Evolutionary conservation across 2,113 vertebrate species (phyloP), one percentile per base, ranked within the genome.

Genomic region (Macquaria ambigua): DNA sequence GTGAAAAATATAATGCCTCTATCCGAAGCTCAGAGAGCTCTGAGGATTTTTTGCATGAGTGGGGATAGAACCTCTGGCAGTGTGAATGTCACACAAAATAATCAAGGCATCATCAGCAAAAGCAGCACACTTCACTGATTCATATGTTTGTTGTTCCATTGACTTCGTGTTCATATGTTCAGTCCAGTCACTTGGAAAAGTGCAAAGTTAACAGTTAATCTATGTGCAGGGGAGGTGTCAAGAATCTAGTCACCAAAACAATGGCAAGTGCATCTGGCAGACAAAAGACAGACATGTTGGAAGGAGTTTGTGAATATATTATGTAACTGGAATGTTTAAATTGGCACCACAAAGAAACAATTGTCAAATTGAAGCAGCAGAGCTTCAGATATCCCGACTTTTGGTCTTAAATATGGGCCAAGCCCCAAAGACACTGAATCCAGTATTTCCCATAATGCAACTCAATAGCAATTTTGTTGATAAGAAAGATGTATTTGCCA

Each of bases 141-240:
- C 16, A 52, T 52, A 16, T 37, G 61, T 77, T 74, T 81, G 58
- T 43, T 67, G 28, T 70, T 55, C 71, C 41, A 28, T 14, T 50
- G 62, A 70, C 39, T 55, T 41, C 5, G 14, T 63, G 25, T 15
- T 14, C 11, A 5, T 28, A 48, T 72, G 46, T 50, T 52, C 50
- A 70, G 69, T n/a, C 14, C 68, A 56, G 71, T 75, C 75, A 64
- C 39, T 64, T 55, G 39, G 41, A 79, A 77, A 56, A 28, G 48
- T 41, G 39, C 4, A 59, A n/a, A 39, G 39, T 75, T 52, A 72
- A 71, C n/a, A 28, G 39, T 79, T 61, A 31, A 82, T 76, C 71
- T 28, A 58, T 52, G 56, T 74, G 59, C 2, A 77, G 12, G 25
- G 18, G 21, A 31, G 5, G 46, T 18, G 64, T 63, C 20, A 37